Evolutionary conservation across 35 echinoderm and acorn worm genomes (phyloP).

Genomic region (Holothuria glaberrima): DNA sequence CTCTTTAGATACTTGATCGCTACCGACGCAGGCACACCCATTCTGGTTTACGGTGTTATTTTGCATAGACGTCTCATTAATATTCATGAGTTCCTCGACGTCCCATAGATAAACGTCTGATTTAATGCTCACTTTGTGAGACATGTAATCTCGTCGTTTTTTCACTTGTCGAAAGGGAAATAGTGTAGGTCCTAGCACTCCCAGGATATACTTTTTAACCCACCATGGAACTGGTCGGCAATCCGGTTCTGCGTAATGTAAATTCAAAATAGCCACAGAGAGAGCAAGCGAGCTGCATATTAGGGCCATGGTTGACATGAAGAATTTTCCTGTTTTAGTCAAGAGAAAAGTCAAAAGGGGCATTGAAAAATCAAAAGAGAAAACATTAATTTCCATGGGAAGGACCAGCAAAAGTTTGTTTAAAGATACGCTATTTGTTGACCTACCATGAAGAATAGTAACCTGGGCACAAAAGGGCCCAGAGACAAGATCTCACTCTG

Average conservation of each 20-base stretch:
- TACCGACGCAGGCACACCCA: slow-evolving; percentile 10
- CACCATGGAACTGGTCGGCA: slow-evolving; percentile 83
- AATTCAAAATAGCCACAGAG: slow-evolving; percentile 85
- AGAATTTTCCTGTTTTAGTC: slow-evolving; percentile 86
- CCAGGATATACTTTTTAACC: slow-evolving; percentile 79
- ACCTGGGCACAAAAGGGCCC: too few species aligned
- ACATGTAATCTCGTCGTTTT: slow-evolving; percentile 42
- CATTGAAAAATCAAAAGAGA: too few species aligned
- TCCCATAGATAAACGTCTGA: slow-evolving; percentile 75
- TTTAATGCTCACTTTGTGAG: slow-evolving; percentile 58
- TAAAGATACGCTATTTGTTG: too few species aligned
- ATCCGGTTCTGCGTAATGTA: slow-evolving; percentile 83
- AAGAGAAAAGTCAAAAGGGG: neutral
- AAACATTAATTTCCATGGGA: too few species aligned
- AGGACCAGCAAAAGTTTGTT: too few species aligned
- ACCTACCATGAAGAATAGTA: too few species aligned
- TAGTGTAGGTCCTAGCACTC: slow-evolving; percentile 53
- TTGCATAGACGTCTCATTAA: slow-evolving; percentile 52
- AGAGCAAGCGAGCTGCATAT: slow-evolving; percentile 89
- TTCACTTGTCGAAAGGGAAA: slow-evolving; percentile 56
- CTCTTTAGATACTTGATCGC: slow-evolving; percentile 10
- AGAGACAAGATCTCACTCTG: too few species aligned
- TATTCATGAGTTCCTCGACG: slow-evolving; percentile 73
- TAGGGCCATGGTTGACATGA: slow-evolving; percentile 92
- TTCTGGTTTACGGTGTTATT: slow-evolving; percentile 66